Base-by-base conservation (phyloP, 92 coral and sea anemone genomes). In the Paramuricea clavata region DNA sequence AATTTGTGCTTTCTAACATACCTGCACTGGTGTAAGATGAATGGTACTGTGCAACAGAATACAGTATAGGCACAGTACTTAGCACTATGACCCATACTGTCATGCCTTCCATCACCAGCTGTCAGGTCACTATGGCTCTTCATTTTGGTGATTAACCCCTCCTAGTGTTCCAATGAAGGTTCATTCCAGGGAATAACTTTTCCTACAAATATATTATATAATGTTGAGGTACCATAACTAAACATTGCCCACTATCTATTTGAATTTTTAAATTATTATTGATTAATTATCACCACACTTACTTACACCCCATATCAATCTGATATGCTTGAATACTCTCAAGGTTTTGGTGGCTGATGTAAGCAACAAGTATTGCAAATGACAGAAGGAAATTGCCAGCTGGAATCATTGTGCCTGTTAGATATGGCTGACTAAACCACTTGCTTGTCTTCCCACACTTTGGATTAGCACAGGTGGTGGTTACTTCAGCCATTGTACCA, bases 321-420 rank as follows among this genome's bases (percentile, higher is more conserved):
- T 34, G 33, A 65, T 65, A 33, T 65, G 72, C n/a, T 22, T 3
- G 16, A n/a, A 33, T 2, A 33, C 72, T 28, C 72, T 2, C 72
- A 65, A 65, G 35, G 25, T 34, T 13, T 65, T 65, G 28, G 72
- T 65, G 72, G 72, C 72, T 33, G 72, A 65, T 27, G 72, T 23
- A 8, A 65, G 34, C 72, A 7, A 33, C 72, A 65, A 65, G 17
- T 8, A 65, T 65, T 0, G 33, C 34, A n/a, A n/a, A n/a, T n/a
- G n/a, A n/a, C n/a, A n/a, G n/a, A n/a, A n/a, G n/a, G n/a, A n/a
- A 65, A 65, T 65, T 65, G 5, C 72, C 72, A 27, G 72, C 72
- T 65, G 72, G 12, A 13, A 65, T 65, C 72, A 2, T 65, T 10
- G 72, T 65, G 34, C 72, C 72, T 7, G 72, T 2, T 13, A 65